Base-by-base conservation (phyloP, 2,113 vertebrate species). In the Ctenomys sociabilis region DNA sequence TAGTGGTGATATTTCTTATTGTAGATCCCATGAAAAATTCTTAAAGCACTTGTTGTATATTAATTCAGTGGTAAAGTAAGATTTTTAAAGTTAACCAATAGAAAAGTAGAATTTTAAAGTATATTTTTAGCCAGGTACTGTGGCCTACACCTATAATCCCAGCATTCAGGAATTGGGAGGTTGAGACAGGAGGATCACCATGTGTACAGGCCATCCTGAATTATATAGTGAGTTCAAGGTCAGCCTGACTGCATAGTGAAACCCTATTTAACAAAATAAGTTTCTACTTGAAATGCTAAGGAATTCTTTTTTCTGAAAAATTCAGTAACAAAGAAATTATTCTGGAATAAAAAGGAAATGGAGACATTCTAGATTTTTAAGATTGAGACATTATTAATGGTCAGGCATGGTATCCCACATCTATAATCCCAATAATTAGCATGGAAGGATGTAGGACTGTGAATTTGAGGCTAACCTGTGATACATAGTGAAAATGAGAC, bases 251-350 rank as follows among this genome's bases (percentile, higher is more conserved):
- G 68, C 35, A 19, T 37, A 70, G 35, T 37, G 68, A 70, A n/a
- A 70, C 68, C 16, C 14, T 70, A 17, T 37, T 37, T 70, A 19
- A 70, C 49, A 70, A 70, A 70, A 95, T 73, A 63, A 93, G 11
- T 93, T 95, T 97, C n/a, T 93, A 40, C 32, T 86, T 95, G 68
- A 22, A 81, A 85, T 92, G 37, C 37, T 96, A 40, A 92, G 4
- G 22, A 40, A 9, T 84, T 85, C 6, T 32, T 64, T 57, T 90
- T 88, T 90, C 59, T 64, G 37, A 92, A 85, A n/a, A 91, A 21
- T 89, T 52, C 54, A 66, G 72, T 88, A 93, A 80, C 45, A 96
- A 64, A 75, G 30, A 4, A 82, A 7, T 83, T 97, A 24, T 91
- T 94, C n/a, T 70, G 72, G 32, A n/a, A 72, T 91, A 52, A 85